Base-by-base conservation (phyloP, 1,140 invertebrate genomes). In the Phocides pigmalion region DNA sequence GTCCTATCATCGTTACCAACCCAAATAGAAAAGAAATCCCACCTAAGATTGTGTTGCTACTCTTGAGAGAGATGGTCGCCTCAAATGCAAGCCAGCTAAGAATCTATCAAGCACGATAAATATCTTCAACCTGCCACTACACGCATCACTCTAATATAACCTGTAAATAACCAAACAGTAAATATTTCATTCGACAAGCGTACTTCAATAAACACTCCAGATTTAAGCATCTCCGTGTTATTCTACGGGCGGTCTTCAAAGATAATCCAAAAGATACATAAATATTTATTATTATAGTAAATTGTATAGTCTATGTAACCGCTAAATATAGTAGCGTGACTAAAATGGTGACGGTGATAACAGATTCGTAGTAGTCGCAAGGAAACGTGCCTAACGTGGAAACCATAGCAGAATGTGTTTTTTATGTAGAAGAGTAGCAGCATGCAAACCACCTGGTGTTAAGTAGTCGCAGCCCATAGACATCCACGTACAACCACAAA, bases 281-380 rank as follows among this genome's bases (percentile, higher is more conserved):
- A 58, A 58, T 28, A 58, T 53, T 53, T 37, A 53, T 53, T 19
- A 53, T 17, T 17, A 32, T 17, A 19, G 28, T 53, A 53, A 53
- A 53, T 12, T 32, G n/a, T 8, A 12, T n/a, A 0, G 12, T n/a
- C n/a, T n/a, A 37, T 17, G 49, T 53, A 53, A 53, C 32, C 32
- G 49, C 49, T 53, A 53, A 37, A 53, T 53, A 56, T 56, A 56
- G 53, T 42, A 44, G 22, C 20, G 14, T 53, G 32, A 53, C 32
- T 20, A 17, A 39, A 39, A 53, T 12, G 4, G 32, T 19, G 17
- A 16, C 11, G 41, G 17, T 19, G 41, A 42, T 17, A 42, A 19
- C 17, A 42, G n/a, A 39, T 39, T 39, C 12, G 14, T 15, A 53
- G 28, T 8, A 37, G 39, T 0, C 20, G 3, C 3, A 4, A 39